Base-by-base conservation (phyloP, 92 coral and sea anemone species). In the Metridium senile region DNA sequence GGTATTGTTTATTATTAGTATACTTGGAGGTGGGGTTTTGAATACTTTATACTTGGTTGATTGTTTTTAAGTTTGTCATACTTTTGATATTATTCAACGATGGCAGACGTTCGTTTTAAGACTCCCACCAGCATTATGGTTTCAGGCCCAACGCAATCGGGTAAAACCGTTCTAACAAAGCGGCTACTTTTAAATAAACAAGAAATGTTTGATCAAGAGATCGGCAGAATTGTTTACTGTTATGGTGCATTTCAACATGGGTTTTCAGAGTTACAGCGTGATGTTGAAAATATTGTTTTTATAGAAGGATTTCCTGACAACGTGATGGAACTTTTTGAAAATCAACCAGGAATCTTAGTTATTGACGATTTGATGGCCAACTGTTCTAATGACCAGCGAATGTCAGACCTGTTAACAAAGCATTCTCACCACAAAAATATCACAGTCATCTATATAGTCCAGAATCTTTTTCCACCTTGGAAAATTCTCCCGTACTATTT, bases 311-410 rank as follows among this genome's bases (percentile, higher is more conserved):
- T 84, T 77, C 74, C 88, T 0, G 69, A 71, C 0, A 49, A 80
- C 26, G 58, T 77, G 70, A 32, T 77, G 17, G 63, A 72, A 53
- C 61, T 70, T 16, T 75, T 76, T 47, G 26, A 63, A 84, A 79
- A 72, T 22, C 63, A 61, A 29, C 62, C 64, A 31, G 73, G 64
- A 11, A 56, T 78, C 20, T 43, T 73, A 70, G 70, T 85, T 35
- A 11, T 85, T 7, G 89, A 79, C 54, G 89, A 85, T 26, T 28
- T 81, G 31, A 86, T 86, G 90, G 74, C 29, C 2, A 71, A 70
- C 32, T 80, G 77, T 20, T 45, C 77, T 47, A 66, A 68, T 25
- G 67, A 85, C 59, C 65, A 62, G 32, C 66, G 68, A n/a, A 80
- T 85, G 26, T 53, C 82, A 28, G 70, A 68, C 28, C 30, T 85